A percentile compares a stretch with the other conserved stretches of the same genome.
Conservation (phyloP, 2,797 vertebrate species). For the Anguilla pacifica region DNA sequence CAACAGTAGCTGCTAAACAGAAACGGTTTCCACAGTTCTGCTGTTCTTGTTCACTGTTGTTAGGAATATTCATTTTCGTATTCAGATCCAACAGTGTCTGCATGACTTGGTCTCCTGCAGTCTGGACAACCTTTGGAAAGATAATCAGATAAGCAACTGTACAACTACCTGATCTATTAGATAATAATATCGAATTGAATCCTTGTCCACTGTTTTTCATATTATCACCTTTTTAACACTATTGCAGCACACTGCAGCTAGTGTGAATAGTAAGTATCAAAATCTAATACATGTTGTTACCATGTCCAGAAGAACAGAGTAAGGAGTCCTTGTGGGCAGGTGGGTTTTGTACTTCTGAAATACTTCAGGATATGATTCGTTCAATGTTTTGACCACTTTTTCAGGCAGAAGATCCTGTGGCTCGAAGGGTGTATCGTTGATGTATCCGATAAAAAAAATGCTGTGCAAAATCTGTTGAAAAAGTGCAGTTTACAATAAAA, state of each 20-base stretch:
- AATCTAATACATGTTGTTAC: neutral
- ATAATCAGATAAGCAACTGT: neutral
- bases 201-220: too few relatives aligned
- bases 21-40: neutral
- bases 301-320: slow-evolving; percentile 24
- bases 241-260: neutral
- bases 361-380: too few relatives aligned
- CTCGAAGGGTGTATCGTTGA: too few relatives aligned
- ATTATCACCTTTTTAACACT: too few relatives aligned
- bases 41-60: neutral
- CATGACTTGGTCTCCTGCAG: neutral
- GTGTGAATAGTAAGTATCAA: neutral
- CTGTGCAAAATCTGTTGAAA: too few relatives aligned
- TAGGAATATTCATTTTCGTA: neutral
- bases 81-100: neutral
- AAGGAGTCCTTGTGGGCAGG: neutral
- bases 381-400: too few relatives aligned
- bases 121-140: slow-evolving; percentile 13
- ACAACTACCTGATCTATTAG: too few relatives aligned
- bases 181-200: too few relatives aligned
- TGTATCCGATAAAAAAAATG: too few relatives aligned
- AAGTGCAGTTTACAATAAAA: too few relatives aligned
- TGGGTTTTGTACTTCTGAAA: too few relatives aligned
- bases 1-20: slow-evolving; percentile 20
- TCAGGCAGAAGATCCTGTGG: too few relatives aligned